Evolutionary conservation across 2,113 vertebrate genomes (phyloP).

Genomic region (mouse (Mus musculus)): GRCm39 chr9:115184001-115184500

Average conservation of each 20-base stretch:
- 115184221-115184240: constrained; percentile 67
- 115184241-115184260: constrained; percentile 76
- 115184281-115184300: constrained; percentile 82
- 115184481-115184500: constrained; percentile 37
- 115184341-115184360: constrained; percentile 51
- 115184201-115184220: constrained; percentile 63
- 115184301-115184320: constrained; percentile 78
- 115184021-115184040: neutral
- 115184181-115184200: constrained; percentile 58
- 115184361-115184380: constrained; percentile 22
- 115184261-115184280: constrained; percentile 72
- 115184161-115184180: constrained; percentile 63
- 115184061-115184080: constrained; percentile 16
- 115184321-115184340: constrained; percentile 67
- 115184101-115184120: constrained; percentile 55
- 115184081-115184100: constrained; percentile 65
- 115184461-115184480: neutral
- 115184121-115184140: neutral
- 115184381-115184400: constrained; percentile 53
- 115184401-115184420: neutral
- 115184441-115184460: neutral
- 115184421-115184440: neutral
- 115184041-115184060: constrained; percentile 31
- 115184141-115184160: constrained; percentile 73
- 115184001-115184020: neutral